Conservation (phyloP, 1,140 invertebrate genomes). For the Parapsyche elsis region DNA sequence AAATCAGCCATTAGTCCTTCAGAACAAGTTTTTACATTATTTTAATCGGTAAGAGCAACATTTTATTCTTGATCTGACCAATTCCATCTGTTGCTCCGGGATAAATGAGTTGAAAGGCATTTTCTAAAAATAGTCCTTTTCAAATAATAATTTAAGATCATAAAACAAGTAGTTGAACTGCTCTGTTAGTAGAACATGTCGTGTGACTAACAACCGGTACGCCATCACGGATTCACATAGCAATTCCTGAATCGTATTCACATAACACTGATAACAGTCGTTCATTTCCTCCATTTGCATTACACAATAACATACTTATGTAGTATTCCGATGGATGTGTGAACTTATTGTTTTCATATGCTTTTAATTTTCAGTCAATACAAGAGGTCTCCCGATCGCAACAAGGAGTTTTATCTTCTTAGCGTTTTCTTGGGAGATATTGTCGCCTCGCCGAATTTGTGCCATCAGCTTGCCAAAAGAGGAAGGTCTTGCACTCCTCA, state of each 20-base stretch:
- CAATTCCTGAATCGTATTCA: constrained; percentile 9
- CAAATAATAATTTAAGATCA: not conserved
- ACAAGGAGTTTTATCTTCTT: constrained; percentile 83
- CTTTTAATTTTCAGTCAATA: constrained; percentile 75
- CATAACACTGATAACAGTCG: not conserved
- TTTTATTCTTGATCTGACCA: not conserved
- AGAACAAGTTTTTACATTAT: no score
- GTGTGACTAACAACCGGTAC: not conserved
- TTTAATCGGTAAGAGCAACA: no score
- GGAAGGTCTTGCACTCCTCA: constrained; percentile 60
- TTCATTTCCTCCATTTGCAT: not conserved
- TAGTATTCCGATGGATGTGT: not conserved
- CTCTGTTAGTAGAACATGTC: not conserved
- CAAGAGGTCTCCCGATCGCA: constrained; percentile 75
- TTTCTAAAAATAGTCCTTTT: not conserved
- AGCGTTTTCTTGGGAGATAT: constrained; percentile 86
- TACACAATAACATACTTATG: constrained; percentile 3
- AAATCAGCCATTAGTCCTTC: no score
- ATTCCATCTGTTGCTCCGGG: no score
- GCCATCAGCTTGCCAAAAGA: constrained; percentile 80
- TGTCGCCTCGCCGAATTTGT: constrained; percentile 79
- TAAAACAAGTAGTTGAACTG: not conserved
- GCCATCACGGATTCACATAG: not conserved
- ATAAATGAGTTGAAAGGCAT: not conserved
- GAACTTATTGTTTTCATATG: not conserved